Base-by-base conservation (phyloP, 1,140 invertebrate genomes). In the Anoplolepis gracilipes region DNA sequence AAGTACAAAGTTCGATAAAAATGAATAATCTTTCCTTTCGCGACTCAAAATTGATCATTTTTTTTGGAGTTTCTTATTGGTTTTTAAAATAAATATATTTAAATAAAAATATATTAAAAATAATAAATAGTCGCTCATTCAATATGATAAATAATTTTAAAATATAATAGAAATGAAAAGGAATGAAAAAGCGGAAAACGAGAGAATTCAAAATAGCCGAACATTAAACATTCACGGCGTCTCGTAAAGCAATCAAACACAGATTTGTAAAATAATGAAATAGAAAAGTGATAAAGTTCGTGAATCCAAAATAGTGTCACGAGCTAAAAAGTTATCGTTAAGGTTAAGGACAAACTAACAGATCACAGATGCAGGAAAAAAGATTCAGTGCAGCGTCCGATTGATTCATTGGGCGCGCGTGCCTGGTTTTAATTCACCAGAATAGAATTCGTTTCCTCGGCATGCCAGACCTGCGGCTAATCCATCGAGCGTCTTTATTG, bases 321-420 rank as follows among this genome's bases (percentile, higher is more conserved):
- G 42, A 84, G 53, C 33, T 49, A 53, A 8, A 61, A 49, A 79
- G 25, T 30, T 55, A 57, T 61, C 65, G 62, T 42, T 59, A 42
- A 59, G 61, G 69, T 76, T 87, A 90, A 90, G 85, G 82, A 77
- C 86, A 84, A 49, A 69, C 70, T 59, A 62, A 57, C 70, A 85
- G 84, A 82, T 79, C 85, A 88, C 82, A 84, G 49, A 69, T 77
- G 55, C 49, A 72, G 36, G 30, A 57, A 69, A 70, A 65, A 86
- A 72, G 81, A 77, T 76, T 77, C 88, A 64, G 59, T 28, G 82
- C 76, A 59, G 78, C 84, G 91, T 77, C 61, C 88, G 89, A 93
- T 93, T 93, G 92, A 93, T 93, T 93, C 91, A 93, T 93, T 92
- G 91, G 91, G 92, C 92, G 92, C 92, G 92, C 92, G 92, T 93